These are phyloP conservation scores for Dysidea cf. avara DNA, from an alignment of 37 sponge, comb jelly and placozoan genomes.

Conservation along the genomic window DNA sequence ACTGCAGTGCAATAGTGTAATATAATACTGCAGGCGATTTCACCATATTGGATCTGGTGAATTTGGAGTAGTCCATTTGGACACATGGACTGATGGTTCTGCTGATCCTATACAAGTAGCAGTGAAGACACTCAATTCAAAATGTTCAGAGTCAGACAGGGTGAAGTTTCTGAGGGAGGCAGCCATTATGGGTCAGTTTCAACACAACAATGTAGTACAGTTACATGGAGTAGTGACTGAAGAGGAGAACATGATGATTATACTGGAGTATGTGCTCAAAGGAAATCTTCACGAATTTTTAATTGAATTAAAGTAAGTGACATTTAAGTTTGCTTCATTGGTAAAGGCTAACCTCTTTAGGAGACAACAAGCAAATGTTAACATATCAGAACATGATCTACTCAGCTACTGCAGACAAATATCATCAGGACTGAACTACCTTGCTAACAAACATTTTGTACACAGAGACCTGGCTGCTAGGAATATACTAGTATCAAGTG, in stretches of 20 bases:
- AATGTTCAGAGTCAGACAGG: background rate
- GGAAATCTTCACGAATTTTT: constrained; percentile 48
- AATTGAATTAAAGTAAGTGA: background rate
- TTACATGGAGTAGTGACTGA: constrained; percentile 20
- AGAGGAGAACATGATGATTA: constrained; percentile 63
- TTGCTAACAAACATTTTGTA: constrained; percentile 48
- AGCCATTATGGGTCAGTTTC: constrained; percentile 43
- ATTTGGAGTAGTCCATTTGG: no score
- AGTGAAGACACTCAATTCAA: constrained; percentile 13
- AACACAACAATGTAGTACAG: constrained; percentile 16
- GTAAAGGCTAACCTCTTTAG: no score
- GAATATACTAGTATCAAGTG: constrained; percentile 57
- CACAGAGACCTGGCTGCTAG: constrained; percentile 83
- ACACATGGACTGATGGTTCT: no score
- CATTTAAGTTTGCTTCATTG: no score
- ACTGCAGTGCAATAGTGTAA: background rate
- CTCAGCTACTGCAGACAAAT: constrained; percentile 63
- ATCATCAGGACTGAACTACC: constrained; percentile 66
- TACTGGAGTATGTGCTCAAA: constrained; percentile 58
- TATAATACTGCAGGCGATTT: background rate
- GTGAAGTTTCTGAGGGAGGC: constrained; percentile 39
- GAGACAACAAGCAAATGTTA: background rate
- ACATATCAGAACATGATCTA: constrained; percentile 8
- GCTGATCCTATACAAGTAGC: constrained; percentile 9
- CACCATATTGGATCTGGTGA: no score